Evolutionary conservation across 30 jellyfish, hydroid and myxozoan genomes (phyloP).

Genomic region (Pelagia noctiluca): DNA sequence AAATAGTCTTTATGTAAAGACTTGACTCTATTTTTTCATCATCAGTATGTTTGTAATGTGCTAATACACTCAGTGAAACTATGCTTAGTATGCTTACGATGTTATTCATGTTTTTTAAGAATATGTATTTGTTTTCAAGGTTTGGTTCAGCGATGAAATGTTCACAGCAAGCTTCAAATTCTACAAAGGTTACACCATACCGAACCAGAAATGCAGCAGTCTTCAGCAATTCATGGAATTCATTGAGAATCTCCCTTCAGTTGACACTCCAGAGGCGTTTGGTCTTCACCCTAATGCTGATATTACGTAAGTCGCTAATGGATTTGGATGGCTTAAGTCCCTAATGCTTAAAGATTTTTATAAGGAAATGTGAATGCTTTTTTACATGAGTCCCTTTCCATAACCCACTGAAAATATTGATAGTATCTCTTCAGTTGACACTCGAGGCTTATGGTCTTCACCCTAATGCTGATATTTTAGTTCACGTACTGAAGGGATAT

Average conservation of each 20-base stretch:
- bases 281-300: constrained; percentile 94
- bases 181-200: constrained; percentile 82
- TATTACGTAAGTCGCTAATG: constrained; percentile 69
- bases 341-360: not conserved
- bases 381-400: too few relatives aligned
- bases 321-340: not conserved
- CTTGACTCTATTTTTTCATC: too few relatives aligned
- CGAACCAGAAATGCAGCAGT: constrained; percentile 68
- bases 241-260: constrained; percentile 76
- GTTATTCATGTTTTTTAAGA: not conserved
- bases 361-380: too few relatives aligned
- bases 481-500: too few relatives aligned
- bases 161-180: constrained; percentile 67
- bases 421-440: too few relatives aligned
- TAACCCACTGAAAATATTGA: too few relatives aligned
- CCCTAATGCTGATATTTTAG: too few relatives aligned
- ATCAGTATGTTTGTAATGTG: too few relatives aligned
- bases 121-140: constrained; percentile 33
- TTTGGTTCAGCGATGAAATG: constrained; percentile 88
- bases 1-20: too few relatives aligned
- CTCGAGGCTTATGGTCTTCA: too few relatives aligned
- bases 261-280: constrained; percentile 86
- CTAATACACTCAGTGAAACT: too few relatives aligned
- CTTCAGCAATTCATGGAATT: constrained; percentile 70
- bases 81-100: too few relatives aligned